Evolutionary conservation across 2,797 vertebrate species (phyloP), one percentile per base, ranked within the genome.

Genomic region (Chromobotia macracanthus): DNA sequence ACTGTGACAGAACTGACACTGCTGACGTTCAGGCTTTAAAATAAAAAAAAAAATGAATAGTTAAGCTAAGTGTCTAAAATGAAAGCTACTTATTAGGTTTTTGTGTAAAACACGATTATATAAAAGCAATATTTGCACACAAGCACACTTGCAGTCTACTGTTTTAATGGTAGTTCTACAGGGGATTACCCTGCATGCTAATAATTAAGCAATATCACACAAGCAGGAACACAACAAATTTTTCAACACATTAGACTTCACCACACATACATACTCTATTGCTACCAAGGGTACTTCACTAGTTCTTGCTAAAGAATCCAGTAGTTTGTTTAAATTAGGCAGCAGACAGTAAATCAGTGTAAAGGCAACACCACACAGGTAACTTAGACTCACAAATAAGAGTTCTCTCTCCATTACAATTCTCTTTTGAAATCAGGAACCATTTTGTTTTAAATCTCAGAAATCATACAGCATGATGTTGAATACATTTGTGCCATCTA

Each of bases 271-370:
- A 46, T 5, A 64, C 63, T 8, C 13, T 41, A 28, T 23, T 35
- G 41, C 31, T 18, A 11, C 13, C 72, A 64, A 23, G 2, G n/a
- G 48, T 53, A 53, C n/a, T 50, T 55, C 31, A 19, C n/a, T 64
- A 38, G 48, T n/a, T 10, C 19, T 55, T 50, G 63, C 63, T 25
- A n/a, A 21, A 56, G 50, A 38, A 41, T 75, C 61, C 13, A 19
- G 21, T n/a, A n/a, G 48, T 28, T 67, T 67, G 5, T 60, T 46
- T 41, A 21, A 66, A 66, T 67, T 56, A 66, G 63, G 73, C 61
- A 41, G 48, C 19, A 28, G 50, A 21, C 44, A 65, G 15, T 23
- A n/a, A 25, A 38, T n/a, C 18, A 35, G 12, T 21, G 61, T 44
- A 44, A 38, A 0, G 55, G 31, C 9, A 1, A 63, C 58, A 38